Evolutionary conservation across 2,797 vertebrate genomes (phyloP).

Genomic region (Halcyon smyrnensis): DNA sequence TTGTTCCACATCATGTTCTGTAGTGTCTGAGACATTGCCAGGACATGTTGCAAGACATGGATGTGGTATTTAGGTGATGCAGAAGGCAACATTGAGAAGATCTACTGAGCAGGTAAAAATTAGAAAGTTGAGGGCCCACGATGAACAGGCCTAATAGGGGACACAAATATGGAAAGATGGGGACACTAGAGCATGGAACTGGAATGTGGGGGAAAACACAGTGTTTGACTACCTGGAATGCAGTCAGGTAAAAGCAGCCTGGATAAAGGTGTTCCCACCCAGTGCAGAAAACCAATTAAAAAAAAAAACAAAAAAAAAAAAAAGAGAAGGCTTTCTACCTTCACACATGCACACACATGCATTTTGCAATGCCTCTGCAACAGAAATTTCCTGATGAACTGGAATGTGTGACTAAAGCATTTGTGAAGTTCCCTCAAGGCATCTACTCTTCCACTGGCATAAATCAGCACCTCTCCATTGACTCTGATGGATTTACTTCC

Average conservation of each 20-base stretch:
- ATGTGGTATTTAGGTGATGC: background rate
- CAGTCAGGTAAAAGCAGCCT: background rate
- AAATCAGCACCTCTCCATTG: background rate
- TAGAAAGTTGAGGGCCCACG: background rate
- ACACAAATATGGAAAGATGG: background rate
- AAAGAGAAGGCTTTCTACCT: background rate
- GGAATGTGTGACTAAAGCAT: background rate
- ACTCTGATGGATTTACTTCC: background rate
- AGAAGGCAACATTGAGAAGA: background rate
- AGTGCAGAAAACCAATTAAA: fast-evolving
- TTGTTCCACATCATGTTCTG: background rate
- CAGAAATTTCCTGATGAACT: background rate
- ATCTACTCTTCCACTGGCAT: background rate
- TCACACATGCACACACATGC: background rate
- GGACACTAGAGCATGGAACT: background rate
- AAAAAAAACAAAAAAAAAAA: fast-evolving
- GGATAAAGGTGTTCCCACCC: background rate
- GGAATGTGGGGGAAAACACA: background rate
- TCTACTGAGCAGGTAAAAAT: background rate
- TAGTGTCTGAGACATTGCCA: background rate
- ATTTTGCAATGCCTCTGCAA: background rate
- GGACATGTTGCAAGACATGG: background rate
- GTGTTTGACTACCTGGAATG: background rate
- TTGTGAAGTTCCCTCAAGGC: background rate
- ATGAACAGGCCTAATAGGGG: background rate